Evolutionary conservation across 2,888 invertebrate species (phyloP).

Genomic region (Calephelis perditalis): DNA sequence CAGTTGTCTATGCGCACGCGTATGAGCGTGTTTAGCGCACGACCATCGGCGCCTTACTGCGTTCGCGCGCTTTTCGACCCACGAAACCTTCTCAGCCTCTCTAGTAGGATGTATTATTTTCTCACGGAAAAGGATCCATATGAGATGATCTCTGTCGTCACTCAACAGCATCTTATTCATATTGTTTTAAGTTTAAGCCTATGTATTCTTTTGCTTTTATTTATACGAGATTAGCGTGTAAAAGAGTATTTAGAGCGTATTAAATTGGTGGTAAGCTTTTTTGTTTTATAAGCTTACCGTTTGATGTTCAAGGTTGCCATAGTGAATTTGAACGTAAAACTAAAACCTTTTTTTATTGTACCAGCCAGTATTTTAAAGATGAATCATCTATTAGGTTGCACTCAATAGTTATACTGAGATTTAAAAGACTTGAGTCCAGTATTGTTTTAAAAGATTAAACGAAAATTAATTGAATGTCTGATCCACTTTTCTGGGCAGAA

Average conservation of each 20-base stretch:
- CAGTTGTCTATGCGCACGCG: slow-evolving; percentile 48
- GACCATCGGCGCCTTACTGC: slow-evolving; percentile 72
- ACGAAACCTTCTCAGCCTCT: slow-evolving; percentile 67
- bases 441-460: too few species aligned
- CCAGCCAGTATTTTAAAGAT: too few species aligned
- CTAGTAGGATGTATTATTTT: slow-evolving; percentile 59
- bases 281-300: slow-evolving; percentile 38
- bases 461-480: too few species aligned
- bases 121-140: slow-evolving; percentile 61
- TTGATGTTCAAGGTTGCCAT: slow-evolving; percentile 15
- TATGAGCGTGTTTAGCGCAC: slow-evolving; percentile 71
- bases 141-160: slow-evolving; percentile 37
- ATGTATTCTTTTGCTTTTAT: slow-evolving; percentile 46
- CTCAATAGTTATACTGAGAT: too few species aligned
- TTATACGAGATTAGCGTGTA: slow-evolving; percentile 61
- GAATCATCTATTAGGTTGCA: too few species aligned
- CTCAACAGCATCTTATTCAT: slow-evolving; percentile 51
- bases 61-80: slow-evolving; percentile 75
- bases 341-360: neutral
- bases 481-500: too few species aligned
- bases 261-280: slow-evolving; percentile 49
- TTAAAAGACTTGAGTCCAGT: too few species aligned
- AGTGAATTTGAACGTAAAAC: neutral
- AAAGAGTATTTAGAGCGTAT: slow-evolving; percentile 58
- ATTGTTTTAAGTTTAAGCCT: slow-evolving; percentile 52